Conservation (phyloP, 2,797 vertebrate genomes). For the Lagorchestes hirsutus region DNA sequence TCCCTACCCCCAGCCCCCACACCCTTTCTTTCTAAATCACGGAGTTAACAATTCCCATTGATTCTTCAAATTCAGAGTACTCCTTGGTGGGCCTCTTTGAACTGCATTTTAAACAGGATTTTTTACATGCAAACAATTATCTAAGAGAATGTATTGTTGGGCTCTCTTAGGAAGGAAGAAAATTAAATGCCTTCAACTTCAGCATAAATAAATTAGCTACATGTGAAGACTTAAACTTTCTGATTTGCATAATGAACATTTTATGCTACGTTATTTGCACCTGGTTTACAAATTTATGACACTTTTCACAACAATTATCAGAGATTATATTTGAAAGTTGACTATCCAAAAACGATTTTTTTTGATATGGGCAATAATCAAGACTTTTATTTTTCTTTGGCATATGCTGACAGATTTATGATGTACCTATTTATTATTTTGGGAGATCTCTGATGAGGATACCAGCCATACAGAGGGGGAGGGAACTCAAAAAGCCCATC, state of each 20-base stretch:
- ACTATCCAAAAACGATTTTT: constrained; percentile 59
- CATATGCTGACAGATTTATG: constrained; percentile 69
- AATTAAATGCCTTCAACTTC: constrained; percentile 50
- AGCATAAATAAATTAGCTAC: constrained; percentile 72
- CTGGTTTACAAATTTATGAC: constrained; percentile 79
- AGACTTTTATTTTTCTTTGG: constrained; percentile 30
- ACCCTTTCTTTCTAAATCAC: background rate
- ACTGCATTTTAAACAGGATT: constrained; percentile 31
- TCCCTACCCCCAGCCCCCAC: no score
- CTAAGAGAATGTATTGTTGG: constrained; percentile 50
- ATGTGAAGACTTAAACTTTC: constrained; percentile 75
- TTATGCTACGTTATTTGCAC: constrained; percentile 81
- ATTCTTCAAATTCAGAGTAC: constrained; percentile 15
- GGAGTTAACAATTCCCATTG: background rate
- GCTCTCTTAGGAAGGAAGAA: constrained; percentile 58
- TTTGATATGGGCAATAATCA: constrained; percentile 34
- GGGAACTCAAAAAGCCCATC: background rate
- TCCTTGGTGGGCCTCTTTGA: constrained; percentile 8
- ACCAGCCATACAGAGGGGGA: background rate
- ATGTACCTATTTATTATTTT: constrained; percentile 50
- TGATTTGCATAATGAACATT: constrained; percentile 83
- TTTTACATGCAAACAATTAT: constrained; percentile 65
- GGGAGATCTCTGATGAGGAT: background rate
- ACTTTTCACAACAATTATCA: constrained; percentile 78
- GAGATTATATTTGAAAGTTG: constrained; percentile 76